Base-by-base conservation (phyloP, 2,113 vertebrate species). In the Lampris incognitus region DNA sequence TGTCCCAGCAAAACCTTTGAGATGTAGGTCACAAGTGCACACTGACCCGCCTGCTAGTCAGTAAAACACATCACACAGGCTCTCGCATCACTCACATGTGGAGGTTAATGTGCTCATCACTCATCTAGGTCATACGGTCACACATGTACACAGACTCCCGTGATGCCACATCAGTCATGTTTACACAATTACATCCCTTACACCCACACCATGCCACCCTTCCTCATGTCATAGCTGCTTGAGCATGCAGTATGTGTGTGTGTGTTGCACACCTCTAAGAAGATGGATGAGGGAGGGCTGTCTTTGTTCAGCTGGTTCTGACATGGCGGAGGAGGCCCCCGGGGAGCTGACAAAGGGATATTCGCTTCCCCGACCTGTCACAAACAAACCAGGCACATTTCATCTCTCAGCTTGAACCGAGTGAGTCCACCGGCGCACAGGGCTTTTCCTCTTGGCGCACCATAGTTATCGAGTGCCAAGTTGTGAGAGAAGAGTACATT, bases 1-100 rank as follows among this genome's bases (percentile, higher is more conserved):
- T 7, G 7, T 46, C 50, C 8, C 13, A 41, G n/a, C 40, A 37
- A 54, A 39, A 49, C 57, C 5, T 11, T 38, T 13, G 24, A 13
- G 6, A 67, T 75, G 48, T 46, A 10, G 58, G 44, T 51, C 76
- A 60, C 46, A 72, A 24, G 24, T 38, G 37, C 38, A 3, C 40
- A 6, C 10, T 63, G 37, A 63, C 24, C 66, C 7, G 24, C 9
- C 38, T 3, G 6, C 56, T 61, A 39, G 9, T 62, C 40, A 46
- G 56, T 56, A 24, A 40, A 8, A 46, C 7, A 7, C 44, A 46
- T 46, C 56, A 58, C 10, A 56, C 24, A 24, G 5, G 6, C 24
- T 6, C 50, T 10, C 50, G 11, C 50, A 52, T 24, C 50, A 52
- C 50, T 10, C 50, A 38, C 55, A 57, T n/a, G n/a, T 36, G 37